Evolutionary conservation across 1,140 invertebrate genomes (phyloP).

Genomic region (Drosophila nikananu): DNA sequence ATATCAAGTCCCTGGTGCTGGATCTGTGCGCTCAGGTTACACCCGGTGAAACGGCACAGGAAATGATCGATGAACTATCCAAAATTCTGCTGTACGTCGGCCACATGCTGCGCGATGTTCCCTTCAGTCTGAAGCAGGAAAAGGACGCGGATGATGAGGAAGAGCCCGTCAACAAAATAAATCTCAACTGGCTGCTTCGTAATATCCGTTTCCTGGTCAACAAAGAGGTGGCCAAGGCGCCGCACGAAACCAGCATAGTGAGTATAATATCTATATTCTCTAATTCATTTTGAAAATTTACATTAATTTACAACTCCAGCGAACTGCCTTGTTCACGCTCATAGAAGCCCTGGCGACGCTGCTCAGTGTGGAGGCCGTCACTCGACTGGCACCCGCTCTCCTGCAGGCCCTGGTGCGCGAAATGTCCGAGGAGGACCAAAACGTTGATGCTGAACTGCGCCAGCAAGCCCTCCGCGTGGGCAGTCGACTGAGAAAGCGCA

Average conservation of each 20-base stretch:
- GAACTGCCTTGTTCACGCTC: conserved; percentile 90
- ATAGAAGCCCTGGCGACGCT: conserved; percentile 89
- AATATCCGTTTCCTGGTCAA: conserved; percentile 88
- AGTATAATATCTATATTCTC: conserved; percentile 19
- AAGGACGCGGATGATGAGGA: conserved; percentile 37
- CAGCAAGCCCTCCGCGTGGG: conserved; percentile 89
- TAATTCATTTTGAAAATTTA: too few species aligned
- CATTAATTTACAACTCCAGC: conserved; percentile 85
- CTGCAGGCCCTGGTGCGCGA: conserved; percentile 90
- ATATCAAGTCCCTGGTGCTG: conserved; percentile 89
- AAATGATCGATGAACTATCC: conserved; percentile 89
- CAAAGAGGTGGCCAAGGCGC: conserved; percentile 87
- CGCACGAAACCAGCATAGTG: conserved; percentile 86
- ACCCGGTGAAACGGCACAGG: conserved; percentile 86
- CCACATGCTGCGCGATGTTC: conserved; percentile 87
- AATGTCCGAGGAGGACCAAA: conserved; percentile 87
- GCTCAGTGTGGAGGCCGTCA: conserved; percentile 85
- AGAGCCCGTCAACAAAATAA: conserved; percentile 65
- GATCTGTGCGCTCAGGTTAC: conserved; percentile 91
- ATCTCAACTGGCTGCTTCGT: conserved; percentile 87
- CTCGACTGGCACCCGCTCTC: conserved; percentile 86
- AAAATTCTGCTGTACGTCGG: conserved; percentile 91
- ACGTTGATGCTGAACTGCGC: conserved; percentile 86
- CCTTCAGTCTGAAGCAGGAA: conserved; percentile 76
- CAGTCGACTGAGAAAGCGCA: conserved; percentile 88